Percentiles rank a stretch among this genome's conserved stretches.
Evolutionary conservation across 2,797 vertebrate genomes (phyloP).

Genomic region (Gouania willdenowi): DNA sequence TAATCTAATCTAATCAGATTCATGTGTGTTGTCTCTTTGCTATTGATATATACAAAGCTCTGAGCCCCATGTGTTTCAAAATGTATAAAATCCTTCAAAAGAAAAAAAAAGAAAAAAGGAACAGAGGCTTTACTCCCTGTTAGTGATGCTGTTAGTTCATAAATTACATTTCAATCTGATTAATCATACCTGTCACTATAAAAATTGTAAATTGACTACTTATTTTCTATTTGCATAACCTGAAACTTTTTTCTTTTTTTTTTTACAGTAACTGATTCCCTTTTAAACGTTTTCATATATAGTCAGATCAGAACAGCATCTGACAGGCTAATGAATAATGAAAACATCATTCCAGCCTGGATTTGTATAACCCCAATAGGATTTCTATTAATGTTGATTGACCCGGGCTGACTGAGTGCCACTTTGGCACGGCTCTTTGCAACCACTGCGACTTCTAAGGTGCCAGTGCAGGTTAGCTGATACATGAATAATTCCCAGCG

Average conservation of each 20-base stretch:
- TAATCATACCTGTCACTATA: too few species aligned
- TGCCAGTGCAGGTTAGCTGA: slow-evolving; percentile 65
- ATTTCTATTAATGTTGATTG: slow-evolving; percentile 67
- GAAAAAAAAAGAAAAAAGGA: too few species aligned
- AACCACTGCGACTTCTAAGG: slow-evolving; percentile 40
- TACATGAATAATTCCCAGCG: slow-evolving; percentile 66
- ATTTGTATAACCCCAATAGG: slow-evolving; percentile 46
- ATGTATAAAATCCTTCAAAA: too few species aligned
- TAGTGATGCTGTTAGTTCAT: too few species aligned
- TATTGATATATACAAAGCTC: too few species aligned
- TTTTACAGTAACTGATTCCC: slow-evolving; percentile 28
- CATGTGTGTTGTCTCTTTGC: too few species aligned
- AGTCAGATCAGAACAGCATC: slow-evolving; percentile 47
- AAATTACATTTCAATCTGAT: too few species aligned
- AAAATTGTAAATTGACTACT: slow-evolving; percentile 3
- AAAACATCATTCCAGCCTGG: slow-evolving; percentile 45
- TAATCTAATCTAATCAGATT: too few species aligned
- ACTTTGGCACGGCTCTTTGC: slow-evolving; percentile 48
- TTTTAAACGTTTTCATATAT: slow-evolving; percentile 41
- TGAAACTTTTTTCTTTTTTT: too few species aligned
- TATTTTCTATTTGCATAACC: slow-evolving; percentile 21
- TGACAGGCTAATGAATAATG: slow-evolving; percentile 68
- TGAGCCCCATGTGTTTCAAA: too few species aligned
- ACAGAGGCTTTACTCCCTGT: slow-evolving; percentile 53
- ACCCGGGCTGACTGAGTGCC: slow-evolving; percentile 49